Conservation (phyloP, 2,888 invertebrate species). For the Phytoseiulus persimilis region DNA sequence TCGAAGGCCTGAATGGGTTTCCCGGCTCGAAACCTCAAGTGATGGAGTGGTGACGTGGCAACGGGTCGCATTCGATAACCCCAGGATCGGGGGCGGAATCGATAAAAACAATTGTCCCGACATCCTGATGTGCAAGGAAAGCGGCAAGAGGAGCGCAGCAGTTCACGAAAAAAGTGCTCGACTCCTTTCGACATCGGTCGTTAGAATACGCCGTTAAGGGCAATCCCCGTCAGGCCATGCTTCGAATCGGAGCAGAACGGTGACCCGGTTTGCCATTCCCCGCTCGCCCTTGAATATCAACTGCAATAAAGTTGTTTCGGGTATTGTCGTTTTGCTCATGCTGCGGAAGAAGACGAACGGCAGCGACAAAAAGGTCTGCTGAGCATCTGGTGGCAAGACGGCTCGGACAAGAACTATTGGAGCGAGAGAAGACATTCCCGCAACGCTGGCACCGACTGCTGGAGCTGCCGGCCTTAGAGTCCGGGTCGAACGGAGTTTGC, state of each 20-base stretch:
- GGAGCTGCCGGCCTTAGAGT: neutral
- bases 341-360: neutral
- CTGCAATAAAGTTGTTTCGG: neutral
- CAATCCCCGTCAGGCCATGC: neutral
- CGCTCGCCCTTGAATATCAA: neutral
- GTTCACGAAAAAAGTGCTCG: neutral
- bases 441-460: neutral
- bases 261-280: neutral
- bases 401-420: neutral
- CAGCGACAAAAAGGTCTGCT: neutral
- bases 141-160: neutral
- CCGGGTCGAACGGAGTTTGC: neutral
- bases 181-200: neutral
- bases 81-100: no score
- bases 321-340: neutral
- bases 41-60: no score
- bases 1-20: neutral
- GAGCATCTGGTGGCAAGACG: neutral
- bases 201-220: neutral
- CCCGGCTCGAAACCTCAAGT: no score
- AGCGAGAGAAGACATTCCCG: neutral
- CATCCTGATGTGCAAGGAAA: no score
- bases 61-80: no score
- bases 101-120: no score
- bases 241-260: neutral